Percentiles rank a stretch among this genome's conserved stretches.
phyloP scores from a whole-genome alignment of 2,797 vertebrate genomes.

The Schizopygopsis pylzovi region DNA sequence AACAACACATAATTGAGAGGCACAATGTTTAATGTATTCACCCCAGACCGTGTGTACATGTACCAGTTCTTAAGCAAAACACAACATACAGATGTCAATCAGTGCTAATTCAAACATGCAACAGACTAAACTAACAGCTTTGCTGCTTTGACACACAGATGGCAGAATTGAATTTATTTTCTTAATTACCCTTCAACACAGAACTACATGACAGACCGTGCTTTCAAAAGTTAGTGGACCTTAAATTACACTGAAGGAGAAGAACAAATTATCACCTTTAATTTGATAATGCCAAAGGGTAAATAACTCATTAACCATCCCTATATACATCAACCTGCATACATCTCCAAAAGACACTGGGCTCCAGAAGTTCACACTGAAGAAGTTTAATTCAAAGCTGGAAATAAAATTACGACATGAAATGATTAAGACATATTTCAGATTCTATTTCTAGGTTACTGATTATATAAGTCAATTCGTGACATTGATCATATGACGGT shows the following conservation, averaged over 20 bases:
- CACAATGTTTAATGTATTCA: background rate
- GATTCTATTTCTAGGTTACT: background rate
- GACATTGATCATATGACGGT: background rate
- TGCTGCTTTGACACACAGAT: slow-evolving; percentile 11
- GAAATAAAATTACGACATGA: background rate
- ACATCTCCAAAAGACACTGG: background rate
- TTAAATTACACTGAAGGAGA: background rate
- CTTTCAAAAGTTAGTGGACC: background rate
- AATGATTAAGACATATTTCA: background rate
- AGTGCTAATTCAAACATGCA: slow-evolving; percentile 1
- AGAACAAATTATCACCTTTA: background rate
- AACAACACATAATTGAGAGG: background rate
- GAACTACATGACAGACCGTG: background rate
- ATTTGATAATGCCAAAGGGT: background rate
- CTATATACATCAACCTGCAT: background rate
- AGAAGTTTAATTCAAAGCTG: background rate
- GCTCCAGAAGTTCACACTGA: background rate
- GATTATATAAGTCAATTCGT: background rate
- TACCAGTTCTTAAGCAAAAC: background rate
- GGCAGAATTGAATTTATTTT: background rate
- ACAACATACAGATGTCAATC: slow-evolving; percentile 15
- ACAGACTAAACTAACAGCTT: slow-evolving; percentile 3
- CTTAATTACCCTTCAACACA: slow-evolving; percentile 8
- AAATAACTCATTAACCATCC: background rate
- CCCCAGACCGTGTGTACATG: background rate